Base-by-base conservation (phyloP, 2,113 vertebrate species). In the Balaeniceps rex region DNA sequence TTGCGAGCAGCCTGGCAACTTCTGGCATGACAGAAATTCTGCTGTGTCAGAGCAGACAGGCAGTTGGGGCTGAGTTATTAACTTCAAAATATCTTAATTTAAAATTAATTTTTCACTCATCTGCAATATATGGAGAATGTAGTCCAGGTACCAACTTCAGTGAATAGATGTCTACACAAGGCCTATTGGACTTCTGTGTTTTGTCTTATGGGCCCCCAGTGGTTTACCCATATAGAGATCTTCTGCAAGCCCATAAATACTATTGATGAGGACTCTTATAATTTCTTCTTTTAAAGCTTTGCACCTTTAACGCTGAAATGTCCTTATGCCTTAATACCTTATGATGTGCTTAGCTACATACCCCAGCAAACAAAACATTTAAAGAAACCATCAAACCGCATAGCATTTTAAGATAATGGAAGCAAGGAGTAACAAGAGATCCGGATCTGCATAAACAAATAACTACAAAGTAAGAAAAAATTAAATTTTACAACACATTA, bases 201-300 rank as follows among this genome's bases (percentile, higher is more conserved):
- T 72, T 54, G 25, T 15, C 34, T 74, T 63, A 33, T 2, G 13
- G 42, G n/a, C n/a, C 13, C 52, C 10, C 36, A 49, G 28, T 5
- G 36, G 44, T 74, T 58, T 33, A 68, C 40, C 19, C 1, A 1
- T 23, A 40, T 2, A 49, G 38, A 90, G 12, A 51, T 47, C 33
- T 54, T 34, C 47, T 47, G 6, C 33, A 90, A 54, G 4, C 25
- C 58, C 29, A 19, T 23, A 70, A 90, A 29, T 10, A 40, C 7
- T 54, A 28, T 5, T 65, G 38, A 64, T 34, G 22, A 5, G 55
- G 38, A 84, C 11, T 79, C 26, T 51, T 42, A 9, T 0, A 34
- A 51, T 38, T 80, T 63, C 22, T 83, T 88, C 34, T 78, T 88
- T 68, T 34, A 86, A 92, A 87, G 88, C 90, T 94, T 92, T 96